phyloP scores from a whole-genome alignment of 2,113 vertebrate species.

The Mormyrus lacerda region DNA sequence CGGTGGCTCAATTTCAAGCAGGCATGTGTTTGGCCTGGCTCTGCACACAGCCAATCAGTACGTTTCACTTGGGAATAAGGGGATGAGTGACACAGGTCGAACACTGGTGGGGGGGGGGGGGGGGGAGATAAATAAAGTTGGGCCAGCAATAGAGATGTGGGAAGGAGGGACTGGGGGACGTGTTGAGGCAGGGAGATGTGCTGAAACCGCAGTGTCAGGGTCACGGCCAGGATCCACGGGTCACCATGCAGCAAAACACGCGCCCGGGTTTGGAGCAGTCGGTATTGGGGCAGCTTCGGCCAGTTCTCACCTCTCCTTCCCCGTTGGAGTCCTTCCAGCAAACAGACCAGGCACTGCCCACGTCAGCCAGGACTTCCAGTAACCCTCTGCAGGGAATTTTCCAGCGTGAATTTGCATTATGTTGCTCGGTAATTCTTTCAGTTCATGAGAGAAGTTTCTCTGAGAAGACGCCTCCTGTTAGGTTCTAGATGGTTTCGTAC shows the following conservation, averaged over 20 bases:
- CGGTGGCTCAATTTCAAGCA: neutral
- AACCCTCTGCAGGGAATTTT: neutral
- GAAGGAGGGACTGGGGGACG: neutral
- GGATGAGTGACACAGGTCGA: neutral
- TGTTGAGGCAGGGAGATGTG: constrained; percentile 13
- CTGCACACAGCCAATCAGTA: neutral
- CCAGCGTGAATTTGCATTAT: neutral
- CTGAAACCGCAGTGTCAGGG: constrained; percentile 1
- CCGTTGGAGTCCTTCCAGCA: neutral
- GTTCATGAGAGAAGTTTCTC: neutral
- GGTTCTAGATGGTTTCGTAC: neutral
- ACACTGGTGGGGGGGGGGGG: neutral
- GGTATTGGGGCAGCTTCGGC: neutral
- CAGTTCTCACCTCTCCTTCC: neutral
- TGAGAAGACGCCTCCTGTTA: neutral
- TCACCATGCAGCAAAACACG: constrained; percentile 7
- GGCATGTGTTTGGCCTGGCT: neutral
- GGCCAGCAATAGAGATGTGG: neutral
- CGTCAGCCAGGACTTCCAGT: neutral
- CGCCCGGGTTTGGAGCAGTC: neutral
- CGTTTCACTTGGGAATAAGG: neutral
- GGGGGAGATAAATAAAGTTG: constrained; percentile 4
- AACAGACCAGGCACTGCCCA: neutral
- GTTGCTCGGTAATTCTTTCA: neutral
- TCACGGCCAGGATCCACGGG: constrained; percentile 18